A percentile compares a stretch with the other conserved stretches of the same genome.
Evolutionary conservation across 2,113 vertebrate species (phyloP).

Genomic region (Galemys pyrenaicus): DNA sequence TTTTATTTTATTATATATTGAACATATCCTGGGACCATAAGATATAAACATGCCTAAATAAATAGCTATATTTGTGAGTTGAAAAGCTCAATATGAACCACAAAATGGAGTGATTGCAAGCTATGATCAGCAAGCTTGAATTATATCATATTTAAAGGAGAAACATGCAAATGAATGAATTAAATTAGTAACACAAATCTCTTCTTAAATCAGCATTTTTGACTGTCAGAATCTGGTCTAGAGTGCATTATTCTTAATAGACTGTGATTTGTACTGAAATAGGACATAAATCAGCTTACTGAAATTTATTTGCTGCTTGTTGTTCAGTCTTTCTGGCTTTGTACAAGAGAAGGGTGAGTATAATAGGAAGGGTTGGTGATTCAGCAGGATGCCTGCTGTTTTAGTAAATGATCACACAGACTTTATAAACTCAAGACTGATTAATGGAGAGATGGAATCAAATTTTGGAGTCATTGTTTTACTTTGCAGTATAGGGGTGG

Average conservation of each 20-base stretch:
- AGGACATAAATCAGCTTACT: constrained; percentile 68
- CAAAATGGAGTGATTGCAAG: constrained; percentile 41
- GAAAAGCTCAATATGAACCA: constrained; percentile 9
- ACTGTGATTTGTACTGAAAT: constrained; percentile 74
- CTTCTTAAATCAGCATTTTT: constrained; percentile 64
- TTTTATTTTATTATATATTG: constrained; percentile 44
- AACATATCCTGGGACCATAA: not conserved
- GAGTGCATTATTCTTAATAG: constrained; percentile 71
- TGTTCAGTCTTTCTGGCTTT: constrained; percentile 68
- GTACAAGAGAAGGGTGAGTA: constrained; percentile 60
- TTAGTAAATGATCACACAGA: constrained; percentile 63
- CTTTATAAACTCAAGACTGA: constrained; percentile 68
- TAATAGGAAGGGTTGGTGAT: constrained; percentile 68
- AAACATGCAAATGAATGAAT: constrained; percentile 70
- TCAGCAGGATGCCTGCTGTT: constrained; percentile 49
- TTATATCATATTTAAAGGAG: constrained; percentile 57
- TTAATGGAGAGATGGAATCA: constrained; percentile 78
- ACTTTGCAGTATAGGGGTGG: constrained; percentile 49
- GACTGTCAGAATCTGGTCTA: constrained; percentile 60
- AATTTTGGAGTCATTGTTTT: constrained; percentile 73
- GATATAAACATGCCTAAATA: constrained; percentile 30
- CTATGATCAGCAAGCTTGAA: constrained; percentile 62
- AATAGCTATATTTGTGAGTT: not conserved
- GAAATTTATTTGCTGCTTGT: constrained; percentile 71
- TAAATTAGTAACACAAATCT: constrained; percentile 70